phyloP scores from a whole-genome alignment of 2,888 invertebrate genomes.

The Cephus runcator region DNA sequence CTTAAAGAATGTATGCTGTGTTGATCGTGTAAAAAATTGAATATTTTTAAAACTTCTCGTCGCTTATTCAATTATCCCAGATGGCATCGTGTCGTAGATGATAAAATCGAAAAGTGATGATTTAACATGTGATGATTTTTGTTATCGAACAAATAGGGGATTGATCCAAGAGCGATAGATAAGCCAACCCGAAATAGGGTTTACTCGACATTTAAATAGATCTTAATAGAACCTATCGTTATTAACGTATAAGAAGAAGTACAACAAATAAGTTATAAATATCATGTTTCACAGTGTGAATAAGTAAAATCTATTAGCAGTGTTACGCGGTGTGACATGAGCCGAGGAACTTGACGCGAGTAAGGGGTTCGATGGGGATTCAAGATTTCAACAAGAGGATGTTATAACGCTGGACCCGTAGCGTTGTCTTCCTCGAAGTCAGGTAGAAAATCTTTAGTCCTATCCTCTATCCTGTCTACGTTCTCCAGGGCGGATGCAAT shows the following conservation, averaged over 20 bases:
- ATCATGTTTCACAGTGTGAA: constrained; percentile 33
- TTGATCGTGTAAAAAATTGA: not conserved
- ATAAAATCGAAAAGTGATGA: not conserved
- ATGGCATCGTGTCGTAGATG: not conserved
- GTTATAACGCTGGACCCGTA: constrained; percentile 67
- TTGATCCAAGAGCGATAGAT: not conserved
- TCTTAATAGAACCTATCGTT: not conserved
- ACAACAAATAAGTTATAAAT: constrained; percentile 13
- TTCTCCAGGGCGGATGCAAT: constrained; percentile 74
- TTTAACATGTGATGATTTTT: not conserved
- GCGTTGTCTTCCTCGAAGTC: constrained; percentile 67
- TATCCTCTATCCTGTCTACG: constrained; percentile 69
- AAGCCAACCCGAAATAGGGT: not conserved
- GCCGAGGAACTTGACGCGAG: constrained; percentile 32
- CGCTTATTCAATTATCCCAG: not conserved
- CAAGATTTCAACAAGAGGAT: not conserved
- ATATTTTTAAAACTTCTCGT: not conserved
- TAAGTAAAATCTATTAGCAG: constrained; percentile 6
- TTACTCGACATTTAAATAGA: not conserved
- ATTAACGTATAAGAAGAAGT: constrained; percentile 10
- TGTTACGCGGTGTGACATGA: not conserved
- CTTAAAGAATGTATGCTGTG: not conserved
- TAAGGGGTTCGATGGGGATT: constrained; percentile 15
- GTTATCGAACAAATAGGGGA: not conserved
- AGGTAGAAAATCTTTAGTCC: constrained; percentile 66